Conservation (phyloP, 1,140 invertebrate species). For the Trissolcus basalis region DNA sequence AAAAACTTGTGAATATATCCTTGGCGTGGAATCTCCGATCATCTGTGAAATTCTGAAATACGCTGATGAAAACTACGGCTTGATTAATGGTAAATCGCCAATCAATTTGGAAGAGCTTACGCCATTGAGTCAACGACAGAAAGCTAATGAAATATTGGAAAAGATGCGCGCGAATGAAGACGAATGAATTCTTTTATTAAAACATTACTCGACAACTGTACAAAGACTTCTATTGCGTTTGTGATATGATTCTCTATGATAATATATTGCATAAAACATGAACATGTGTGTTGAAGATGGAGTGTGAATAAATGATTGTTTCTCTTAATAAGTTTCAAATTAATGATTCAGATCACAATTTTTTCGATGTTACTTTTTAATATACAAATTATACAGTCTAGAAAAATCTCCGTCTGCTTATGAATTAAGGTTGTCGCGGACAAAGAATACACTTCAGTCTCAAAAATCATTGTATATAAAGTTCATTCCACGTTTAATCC, state of each 20-base stretch:
- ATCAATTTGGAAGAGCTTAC: conserved; percentile 75
- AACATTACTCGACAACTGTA: not conserved
- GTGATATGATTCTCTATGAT: conserved; percentile 10
- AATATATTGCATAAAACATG: not conserved
- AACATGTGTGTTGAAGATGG: not conserved
- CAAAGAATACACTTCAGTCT: not conserved
- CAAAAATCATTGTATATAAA: not conserved
- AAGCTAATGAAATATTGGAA: conserved; percentile 66
- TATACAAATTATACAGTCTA: not conserved
- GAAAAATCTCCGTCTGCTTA: too few relatives aligned
- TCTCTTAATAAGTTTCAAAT: conserved; percentile 8
- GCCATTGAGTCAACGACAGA: conserved; percentile 45
- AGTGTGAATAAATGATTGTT: conserved; percentile 17
- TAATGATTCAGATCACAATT: conserved; percentile 1
- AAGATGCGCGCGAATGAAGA: conserved; percentile 69
- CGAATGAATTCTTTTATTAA: conserved; percentile 47
- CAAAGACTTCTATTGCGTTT: conserved; percentile 11
- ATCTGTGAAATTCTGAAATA: conserved; percentile 89
- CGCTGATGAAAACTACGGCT: conserved; percentile 82
- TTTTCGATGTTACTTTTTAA: not conserved
- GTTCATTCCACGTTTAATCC: conserved; percentile 78
- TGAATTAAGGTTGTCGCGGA: too few relatives aligned
- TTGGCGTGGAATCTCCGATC: conserved; percentile 92
- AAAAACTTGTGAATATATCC: conserved; percentile 92
- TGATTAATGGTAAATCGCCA: conserved; percentile 72